phyloP scores from a whole-genome alignment of 2,888 invertebrate genomes.

The Pomacea canaliculata region DNA sequence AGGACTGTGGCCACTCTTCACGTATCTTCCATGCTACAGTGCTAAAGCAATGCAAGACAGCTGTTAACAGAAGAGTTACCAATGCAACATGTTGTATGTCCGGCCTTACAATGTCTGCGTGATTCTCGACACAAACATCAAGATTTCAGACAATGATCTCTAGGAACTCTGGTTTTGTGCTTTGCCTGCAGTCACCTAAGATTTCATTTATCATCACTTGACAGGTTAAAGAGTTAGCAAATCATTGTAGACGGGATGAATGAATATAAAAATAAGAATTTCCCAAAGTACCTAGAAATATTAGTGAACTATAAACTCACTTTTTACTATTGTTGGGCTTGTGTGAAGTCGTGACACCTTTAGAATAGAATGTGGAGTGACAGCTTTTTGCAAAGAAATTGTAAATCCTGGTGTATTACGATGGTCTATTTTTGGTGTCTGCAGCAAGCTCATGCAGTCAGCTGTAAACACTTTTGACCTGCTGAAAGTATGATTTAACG shows the following conservation, averaged over 20 bases:
- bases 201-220: slow-evolving; percentile 22
- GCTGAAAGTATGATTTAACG: slow-evolving; percentile 19
- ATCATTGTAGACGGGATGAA: not conserved
- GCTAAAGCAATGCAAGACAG: slow-evolving; percentile 2
- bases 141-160: slow-evolving; percentile 15
- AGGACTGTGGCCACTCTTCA: slow-evolving; percentile 15
- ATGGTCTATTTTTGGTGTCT: slow-evolving; percentile 75
- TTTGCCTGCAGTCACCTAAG: slow-evolving; percentile 12
- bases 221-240: not conserved
- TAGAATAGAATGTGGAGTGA: slow-evolving; percentile 78
- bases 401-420: slow-evolving; percentile 52
- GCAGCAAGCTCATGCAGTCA: slow-evolving; percentile 70
- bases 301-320: slow-evolving; percentile 16
- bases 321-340: slow-evolving; percentile 32
- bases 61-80: not conserved
- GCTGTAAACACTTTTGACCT: slow-evolving; percentile 42
- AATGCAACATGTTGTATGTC: slow-evolving; percentile 18
- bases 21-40: not conserved
- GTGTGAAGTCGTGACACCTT: slow-evolving; percentile 71
- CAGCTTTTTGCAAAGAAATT: slow-evolving; percentile 59
- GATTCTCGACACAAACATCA: slow-evolving; percentile 8
- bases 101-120: slow-evolving; percentile 21
- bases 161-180: slow-evolving; percentile 2
- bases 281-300: not conserved
- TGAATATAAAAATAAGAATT: not conserved